A percentile compares a stretch with the other conserved stretches of the same genome.
These are phyloP conservation scores for Cynopterus brachyotis DNA, from an alignment of 2,113 vertebrate genomes.

Conservation along the genomic window DNA sequence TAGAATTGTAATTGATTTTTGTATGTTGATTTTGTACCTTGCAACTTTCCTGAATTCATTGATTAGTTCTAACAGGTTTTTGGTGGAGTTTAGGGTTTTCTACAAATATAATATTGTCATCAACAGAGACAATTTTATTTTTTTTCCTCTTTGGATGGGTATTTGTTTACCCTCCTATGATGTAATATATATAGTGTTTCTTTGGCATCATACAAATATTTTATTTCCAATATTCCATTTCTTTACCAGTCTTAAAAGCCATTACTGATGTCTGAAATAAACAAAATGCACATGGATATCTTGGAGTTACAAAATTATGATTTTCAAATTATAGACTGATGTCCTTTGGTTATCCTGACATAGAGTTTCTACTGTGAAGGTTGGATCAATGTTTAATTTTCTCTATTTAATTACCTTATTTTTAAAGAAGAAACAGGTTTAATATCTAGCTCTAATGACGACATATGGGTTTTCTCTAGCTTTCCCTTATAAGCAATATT, in stretches of 20 bases:
- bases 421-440: neutral
- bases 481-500: neutral
- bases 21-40: neutral
- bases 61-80: neutral
- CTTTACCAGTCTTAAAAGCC: neutral
- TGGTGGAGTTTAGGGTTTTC: neutral
- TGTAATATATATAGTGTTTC: neutral
- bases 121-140: neutral
- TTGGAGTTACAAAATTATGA: neutral
- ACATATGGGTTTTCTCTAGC: neutral
- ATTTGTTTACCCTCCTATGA: neutral
- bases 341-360: neutral
- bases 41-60: neutral
- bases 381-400: slow-evolving; percentile 24
- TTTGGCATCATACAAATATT: neutral
- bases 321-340: neutral
- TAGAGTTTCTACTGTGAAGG: neutral
- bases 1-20: neutral
- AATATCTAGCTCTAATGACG: neutral
- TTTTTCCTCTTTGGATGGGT: neutral
- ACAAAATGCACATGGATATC: neutral
- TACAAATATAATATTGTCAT: neutral
- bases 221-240: neutral
- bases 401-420: neutral
- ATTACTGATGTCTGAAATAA: neutral